A percentile compares a stretch with the other conserved stretches of the same genome.
phyloP scores from a whole-genome alignment of 2,797 vertebrate genomes.

The Pangasius macronema region DNA sequence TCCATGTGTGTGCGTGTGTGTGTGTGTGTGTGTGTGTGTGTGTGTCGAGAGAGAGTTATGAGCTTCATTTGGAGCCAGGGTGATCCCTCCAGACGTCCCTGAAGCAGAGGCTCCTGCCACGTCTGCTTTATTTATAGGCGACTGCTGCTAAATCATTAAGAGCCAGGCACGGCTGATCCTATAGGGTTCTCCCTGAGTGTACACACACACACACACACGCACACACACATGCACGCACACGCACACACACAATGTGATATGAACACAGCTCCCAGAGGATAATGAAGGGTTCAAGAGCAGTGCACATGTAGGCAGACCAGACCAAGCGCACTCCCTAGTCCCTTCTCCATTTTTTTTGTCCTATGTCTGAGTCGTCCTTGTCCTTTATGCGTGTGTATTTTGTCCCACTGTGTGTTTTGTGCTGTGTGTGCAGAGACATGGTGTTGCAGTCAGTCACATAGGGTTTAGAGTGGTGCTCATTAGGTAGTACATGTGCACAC shows the following conservation, averaged over 20 bases:
- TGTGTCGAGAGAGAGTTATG: constrained; percentile 27
- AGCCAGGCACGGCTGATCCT: constrained; percentile 25
- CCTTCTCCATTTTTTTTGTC: background rate
- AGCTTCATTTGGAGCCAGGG: constrained; percentile 42
- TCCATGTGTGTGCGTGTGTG: constrained; percentile 20
- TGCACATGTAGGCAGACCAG: constrained; percentile 35
- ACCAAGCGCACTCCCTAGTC: background rate
- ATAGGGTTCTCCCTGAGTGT: constrained; percentile 23
- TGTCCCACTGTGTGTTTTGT: constrained; percentile 1
- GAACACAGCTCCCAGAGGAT: constrained; percentile 33
- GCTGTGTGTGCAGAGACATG: background rate
- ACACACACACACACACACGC: background rate
- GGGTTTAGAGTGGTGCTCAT: constrained; percentile 3
- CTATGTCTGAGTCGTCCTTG: background rate
- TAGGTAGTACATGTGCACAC: background rate
- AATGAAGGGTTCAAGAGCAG: constrained; percentile 30
- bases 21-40: background rate
- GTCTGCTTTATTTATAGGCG: constrained; percentile 36
- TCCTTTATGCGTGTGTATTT: background rate
- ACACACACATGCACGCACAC: background rate
- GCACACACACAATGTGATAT: background rate
- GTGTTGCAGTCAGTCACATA: background rate
- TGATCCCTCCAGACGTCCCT: constrained; percentile 38
- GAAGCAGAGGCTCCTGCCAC: constrained; percentile 36
- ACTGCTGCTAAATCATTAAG: constrained; percentile 45